These are phyloP conservation scores for Campoplex nolae DNA, from an alignment of 2,888 invertebrate species.

Conservation along the genomic window DNA sequence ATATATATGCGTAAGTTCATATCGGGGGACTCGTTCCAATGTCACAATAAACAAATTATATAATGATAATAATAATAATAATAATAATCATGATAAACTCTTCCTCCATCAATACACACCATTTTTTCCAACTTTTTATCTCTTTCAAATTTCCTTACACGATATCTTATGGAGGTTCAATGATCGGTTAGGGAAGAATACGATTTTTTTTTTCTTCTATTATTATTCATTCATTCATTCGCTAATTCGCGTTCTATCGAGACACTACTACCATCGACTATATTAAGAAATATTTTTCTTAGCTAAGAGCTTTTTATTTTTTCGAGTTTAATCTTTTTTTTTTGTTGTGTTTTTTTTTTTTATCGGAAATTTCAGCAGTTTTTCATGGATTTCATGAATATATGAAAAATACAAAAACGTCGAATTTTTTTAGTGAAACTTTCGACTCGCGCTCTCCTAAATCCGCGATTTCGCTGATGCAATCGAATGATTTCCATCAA, in stretches of 20 bases:
- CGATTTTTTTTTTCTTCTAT: no score
- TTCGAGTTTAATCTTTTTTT: not conserved
- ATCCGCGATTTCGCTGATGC: no score
- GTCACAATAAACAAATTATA: slow-evolving; percentile 49
- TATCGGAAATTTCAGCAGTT: not conserved
- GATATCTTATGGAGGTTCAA: slow-evolving; percentile 39
- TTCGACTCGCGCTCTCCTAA: no score
- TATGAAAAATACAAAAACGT: no score
- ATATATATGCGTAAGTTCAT: not conserved
- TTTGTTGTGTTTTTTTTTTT: not conserved
- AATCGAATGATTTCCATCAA: no score
- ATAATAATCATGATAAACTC: slow-evolving; percentile 8
- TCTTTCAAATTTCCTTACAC: not conserved
- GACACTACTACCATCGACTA: not conserved
- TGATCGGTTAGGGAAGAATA: slow-evolving; percentile 14
- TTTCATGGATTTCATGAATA: no score
- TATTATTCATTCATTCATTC: not conserved
- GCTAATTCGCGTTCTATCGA: slow-evolving; percentile 3
- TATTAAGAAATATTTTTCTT: slow-evolving; percentile 1
- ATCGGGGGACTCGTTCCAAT: slow-evolving; percentile 22
- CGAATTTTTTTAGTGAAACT: no score
- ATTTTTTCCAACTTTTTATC: slow-evolving; percentile 13
- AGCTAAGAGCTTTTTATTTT: not conserved
- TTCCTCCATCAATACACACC: not conserved
- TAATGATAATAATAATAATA: slow-evolving; percentile 30